A percentile compares a stretch with the other conserved stretches of the same genome.
phyloP scores from a whole-genome alignment of 2,113 vertebrate genomes.

The Kryptolebias marmoratus region DNA sequence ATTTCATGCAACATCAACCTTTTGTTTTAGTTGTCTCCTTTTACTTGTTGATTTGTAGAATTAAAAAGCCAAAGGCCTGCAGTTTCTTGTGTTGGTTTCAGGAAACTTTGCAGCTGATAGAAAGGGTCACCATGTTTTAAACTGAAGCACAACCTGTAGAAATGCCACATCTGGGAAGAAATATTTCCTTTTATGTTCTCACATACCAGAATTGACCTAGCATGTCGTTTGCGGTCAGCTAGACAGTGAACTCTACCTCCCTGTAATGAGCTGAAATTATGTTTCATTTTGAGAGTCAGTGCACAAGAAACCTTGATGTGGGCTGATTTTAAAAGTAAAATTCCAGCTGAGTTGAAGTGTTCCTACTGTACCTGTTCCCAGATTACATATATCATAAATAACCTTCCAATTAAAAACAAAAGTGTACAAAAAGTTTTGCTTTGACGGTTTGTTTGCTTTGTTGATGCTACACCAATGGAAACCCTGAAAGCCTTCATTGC shows the following conservation, averaged over 20 bases:
- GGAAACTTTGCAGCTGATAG: too few relatives aligned
- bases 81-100: too few relatives aligned
- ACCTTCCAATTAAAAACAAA: conserved; percentile 2
- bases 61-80: too few relatives aligned
- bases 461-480: conserved; percentile 31
- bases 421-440: neutral
- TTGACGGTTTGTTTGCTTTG: conserved; percentile 13
- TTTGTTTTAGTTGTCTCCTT: too few relatives aligned
- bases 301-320: conserved; percentile 51
- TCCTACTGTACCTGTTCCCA: neutral
- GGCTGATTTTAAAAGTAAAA: conserved; percentile 38
- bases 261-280: conserved; percentile 53
- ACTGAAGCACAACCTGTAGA: conserved; percentile 1
- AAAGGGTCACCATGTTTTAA: too few relatives aligned
- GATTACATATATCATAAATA: conserved; percentile 11
- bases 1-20: too few relatives aligned
- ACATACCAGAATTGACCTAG: conserved; percentile 21
- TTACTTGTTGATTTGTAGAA: too few relatives aligned
- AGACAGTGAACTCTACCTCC: conserved; percentile 12
- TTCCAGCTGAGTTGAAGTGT: neutral
- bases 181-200: conserved; percentile 44
- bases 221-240: conserved; percentile 50
- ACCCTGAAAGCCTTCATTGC: conserved; percentile 23
- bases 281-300: conserved; percentile 53
- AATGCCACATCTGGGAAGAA: conserved; percentile 23